Evolutionary conservation across 2,888 invertebrate species (phyloP), one percentile per base, ranked within the genome.

Genomic region (Crocallis elinguaria): DNA sequence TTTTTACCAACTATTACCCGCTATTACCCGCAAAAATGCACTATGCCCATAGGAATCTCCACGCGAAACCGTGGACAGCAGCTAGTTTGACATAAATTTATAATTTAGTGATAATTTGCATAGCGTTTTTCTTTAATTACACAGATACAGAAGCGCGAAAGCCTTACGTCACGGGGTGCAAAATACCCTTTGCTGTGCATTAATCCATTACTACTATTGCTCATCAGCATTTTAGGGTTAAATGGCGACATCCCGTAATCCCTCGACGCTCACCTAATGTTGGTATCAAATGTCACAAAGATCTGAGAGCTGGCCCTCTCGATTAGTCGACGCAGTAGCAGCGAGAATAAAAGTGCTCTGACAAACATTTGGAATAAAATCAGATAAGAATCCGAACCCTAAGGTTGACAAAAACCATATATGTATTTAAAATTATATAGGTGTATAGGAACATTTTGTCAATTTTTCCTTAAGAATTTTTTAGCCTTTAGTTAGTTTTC

Each of bases 241-340:
- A 86, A 77, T 77, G 77, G 77, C 75, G 84, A 78, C 80, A 79
- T 80, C 65, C 63, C 66, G 71, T 78, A 73, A 82, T 83, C 80
- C 79, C 77, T 64, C 68, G 72, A 72, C 75, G 46, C 48, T 49
- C 53, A 70, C 75, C 68, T 76, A 67, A 65, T 69, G 77, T 81
- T 75, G 79, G 77, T 85, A 87, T 88, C 88, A 84, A 82, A 80
- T 88, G 86, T 85, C 86, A 87, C 79, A 77, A 77, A 75, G 75
- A 75, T 75, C 72, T 76, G 77, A 82, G 75, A 78, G 75, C 76
- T 62, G 69, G 69, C 59, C 59, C 67, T 71, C 73, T 63, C 77
- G 79, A 84, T 84, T 84, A 84, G 71, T 67, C 69, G 69, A 53
- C 48, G 50, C 48, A 19, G 70, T 75, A 73, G 67, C 50, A 58